A percentile compares a stretch with the other conserved stretches of the same genome.
These are phyloP conservation scores for Muscidifurax raptorellus DNA, from an alignment of 1,140 invertebrate genomes.

Conservation along the genomic window DNA sequence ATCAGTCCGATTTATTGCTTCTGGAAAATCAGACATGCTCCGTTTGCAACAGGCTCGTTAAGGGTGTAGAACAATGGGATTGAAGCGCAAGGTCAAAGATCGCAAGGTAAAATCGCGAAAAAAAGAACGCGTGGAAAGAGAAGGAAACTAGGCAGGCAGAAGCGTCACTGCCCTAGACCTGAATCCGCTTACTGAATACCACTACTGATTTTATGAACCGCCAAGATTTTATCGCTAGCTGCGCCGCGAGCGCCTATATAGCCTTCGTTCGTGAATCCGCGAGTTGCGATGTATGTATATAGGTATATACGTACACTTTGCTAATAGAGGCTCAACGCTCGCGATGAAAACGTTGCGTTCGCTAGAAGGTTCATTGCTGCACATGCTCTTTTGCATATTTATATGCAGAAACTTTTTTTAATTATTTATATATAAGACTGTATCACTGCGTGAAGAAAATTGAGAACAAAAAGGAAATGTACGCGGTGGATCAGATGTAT, in stretches of 20 bases:
- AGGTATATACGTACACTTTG: too few relatives aligned
- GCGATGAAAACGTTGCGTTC: conserved; percentile 5
- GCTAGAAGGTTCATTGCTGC: neutral
- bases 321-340: neutral
- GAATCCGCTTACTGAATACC: conserved; percentile 21
- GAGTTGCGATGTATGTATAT: neutral
- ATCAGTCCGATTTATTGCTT: conserved; percentile 31
- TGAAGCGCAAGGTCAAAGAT: conserved; percentile 47
- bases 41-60: conserved; percentile 39
- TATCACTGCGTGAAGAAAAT: too few relatives aligned
- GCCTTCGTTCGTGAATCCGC: conserved; percentile 30
- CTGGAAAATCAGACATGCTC: conserved; percentile 40
- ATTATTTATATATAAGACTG: too few relatives aligned
- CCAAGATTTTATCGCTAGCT: conserved; percentile 39
- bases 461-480: too few relatives aligned
- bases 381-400: neutral
- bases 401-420: too few relatives aligned
- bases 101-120: conserved; percentile 41
- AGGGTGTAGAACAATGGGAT: conserved; percentile 48
- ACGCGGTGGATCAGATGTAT: too few relatives aligned
- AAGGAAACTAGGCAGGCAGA: conserved; percentile 18
- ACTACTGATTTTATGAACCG: conserved; percentile 27
- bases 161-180: conserved; percentile 50
- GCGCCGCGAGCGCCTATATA: neutral
- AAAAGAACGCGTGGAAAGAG: conserved; percentile 9